Percentiles rank a stretch among this genome's conserved stretches.
Evolutionary conservation across 2,888 invertebrate genomes (phyloP).

Genomic region (Xanthia icteritia): DNA sequence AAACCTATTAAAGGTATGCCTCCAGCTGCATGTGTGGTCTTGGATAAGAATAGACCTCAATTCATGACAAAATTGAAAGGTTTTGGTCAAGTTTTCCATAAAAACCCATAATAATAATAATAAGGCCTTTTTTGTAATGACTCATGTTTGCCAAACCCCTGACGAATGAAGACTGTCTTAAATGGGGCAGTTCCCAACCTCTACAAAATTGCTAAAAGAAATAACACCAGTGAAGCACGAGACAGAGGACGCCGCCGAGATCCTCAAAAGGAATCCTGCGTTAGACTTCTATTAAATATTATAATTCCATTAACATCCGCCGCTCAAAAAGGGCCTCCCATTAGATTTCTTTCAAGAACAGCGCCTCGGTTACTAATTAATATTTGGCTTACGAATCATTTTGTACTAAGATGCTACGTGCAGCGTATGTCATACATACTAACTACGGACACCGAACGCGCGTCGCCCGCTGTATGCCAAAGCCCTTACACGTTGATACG

Average conservation of each 20-base stretch:
- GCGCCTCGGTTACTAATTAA: constrained; percentile 38
- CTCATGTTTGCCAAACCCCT: not conserved
- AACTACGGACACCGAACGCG: constrained; percentile 13
- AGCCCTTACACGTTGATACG: constrained; percentile 43
- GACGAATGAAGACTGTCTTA: not conserved
- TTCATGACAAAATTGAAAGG: not conserved
- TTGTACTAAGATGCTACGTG: constrained; percentile 59
- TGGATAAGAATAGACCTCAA: constrained; percentile 11
- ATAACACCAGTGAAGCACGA: not conserved
- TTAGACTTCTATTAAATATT: constrained; percentile 11
- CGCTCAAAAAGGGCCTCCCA: constrained; percentile 35
- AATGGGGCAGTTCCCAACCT: not conserved
- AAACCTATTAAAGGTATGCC: constrained; percentile 59
- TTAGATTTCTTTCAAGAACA: constrained; percentile 43
- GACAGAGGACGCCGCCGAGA: not conserved
- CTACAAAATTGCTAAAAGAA: not conserved
- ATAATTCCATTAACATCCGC: constrained; percentile 35
- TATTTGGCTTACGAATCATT: constrained; percentile 59
- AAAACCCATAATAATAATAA: not conserved
- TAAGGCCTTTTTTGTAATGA: not conserved
- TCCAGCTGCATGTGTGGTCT: constrained; percentile 59
- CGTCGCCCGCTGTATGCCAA: constrained; percentile 15
- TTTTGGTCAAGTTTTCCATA: not conserved
- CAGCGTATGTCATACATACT: constrained; percentile 35
- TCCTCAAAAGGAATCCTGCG: constrained; percentile 2